phyloP scores from a whole-genome alignment of 2,797 vertebrate species.

The Danio choprae region DNA sequence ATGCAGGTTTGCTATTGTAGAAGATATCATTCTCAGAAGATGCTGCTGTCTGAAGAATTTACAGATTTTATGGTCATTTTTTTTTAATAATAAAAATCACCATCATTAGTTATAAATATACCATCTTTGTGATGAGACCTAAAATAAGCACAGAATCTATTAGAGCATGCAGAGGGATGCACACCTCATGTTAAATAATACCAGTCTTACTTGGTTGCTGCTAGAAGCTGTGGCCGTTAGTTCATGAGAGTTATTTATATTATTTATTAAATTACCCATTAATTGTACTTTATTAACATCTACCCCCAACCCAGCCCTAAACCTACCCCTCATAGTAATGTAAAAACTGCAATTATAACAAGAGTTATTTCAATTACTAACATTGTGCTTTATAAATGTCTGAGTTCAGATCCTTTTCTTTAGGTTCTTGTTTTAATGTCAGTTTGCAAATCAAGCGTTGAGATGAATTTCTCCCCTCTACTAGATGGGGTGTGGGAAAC shows the following conservation, averaged over 20 bases:
- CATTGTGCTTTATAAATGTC: too few species aligned
- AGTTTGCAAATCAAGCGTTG: not conserved
- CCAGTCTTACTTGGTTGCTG: too few species aligned
- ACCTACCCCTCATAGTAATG: too few species aligned
- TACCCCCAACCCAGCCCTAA: too few species aligned
- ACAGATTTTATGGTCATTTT: not conserved
- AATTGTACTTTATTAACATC: too few species aligned
- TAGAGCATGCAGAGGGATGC: not conserved
- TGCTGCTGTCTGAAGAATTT: slow-evolving; percentile 10
- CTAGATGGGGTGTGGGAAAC: not conserved
- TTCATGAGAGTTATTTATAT: too few species aligned
- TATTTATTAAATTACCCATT: too few species aligned
- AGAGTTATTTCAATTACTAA: too few species aligned
- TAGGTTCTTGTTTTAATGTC: not conserved
- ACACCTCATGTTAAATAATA: not conserved
- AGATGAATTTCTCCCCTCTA: not conserved
- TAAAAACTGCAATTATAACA: too few species aligned
- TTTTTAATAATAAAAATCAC: not conserved
- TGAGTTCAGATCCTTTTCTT: not conserved
- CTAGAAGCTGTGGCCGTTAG: too few species aligned
- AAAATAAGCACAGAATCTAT: not conserved
- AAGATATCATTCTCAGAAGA: slow-evolving; percentile 52
- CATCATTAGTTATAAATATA: not conserved
- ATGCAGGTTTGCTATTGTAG: slow-evolving; percentile 53
- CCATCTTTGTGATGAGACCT: not conserved